phyloP scores from a whole-genome alignment of 2,888 invertebrate genomes.

The Cyclophora albipunctata region DNA sequence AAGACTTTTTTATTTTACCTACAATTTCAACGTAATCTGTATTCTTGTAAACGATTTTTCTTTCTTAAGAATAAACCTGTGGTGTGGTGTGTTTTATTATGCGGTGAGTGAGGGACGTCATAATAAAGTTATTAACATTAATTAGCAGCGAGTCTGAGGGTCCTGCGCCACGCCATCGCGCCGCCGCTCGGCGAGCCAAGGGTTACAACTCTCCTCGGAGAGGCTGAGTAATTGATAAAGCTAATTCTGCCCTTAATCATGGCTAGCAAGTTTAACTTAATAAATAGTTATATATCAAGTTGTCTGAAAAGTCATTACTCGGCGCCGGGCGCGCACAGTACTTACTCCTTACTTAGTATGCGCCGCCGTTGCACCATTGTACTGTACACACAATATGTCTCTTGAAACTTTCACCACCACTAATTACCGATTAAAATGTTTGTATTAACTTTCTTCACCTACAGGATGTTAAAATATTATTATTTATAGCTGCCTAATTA shows the following conservation, averaged over 20 bases:
- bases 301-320: constrained; percentile 36
- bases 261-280: constrained; percentile 44
- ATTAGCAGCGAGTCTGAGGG: constrained; percentile 40
- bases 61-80: too few relatives aligned
- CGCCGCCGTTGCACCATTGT: constrained; percentile 4
- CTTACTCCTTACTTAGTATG: constrained; percentile 3
- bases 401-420: constrained; percentile 10
- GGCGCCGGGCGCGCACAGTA: constrained; percentile 14
- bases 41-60: too few relatives aligned
- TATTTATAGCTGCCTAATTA: constrained; percentile 24
- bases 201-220: constrained; percentile 34
- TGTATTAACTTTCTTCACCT: constrained; percentile 12
- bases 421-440: constrained; percentile 15
- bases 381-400: constrained; percentile 9
- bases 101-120: constrained; percentile 17
- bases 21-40: too few relatives aligned
- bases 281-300: constrained; percentile 46
- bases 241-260: constrained; percentile 53
- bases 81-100: too few relatives aligned
- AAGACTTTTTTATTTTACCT: too few relatives aligned
- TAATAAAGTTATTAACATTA: constrained; percentile 63
- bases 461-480: constrained; percentile 13
- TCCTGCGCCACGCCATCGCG: constrained; percentile 20
- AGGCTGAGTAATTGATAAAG: constrained; percentile 62
- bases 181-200: constrained; percentile 18